phyloP scores from a whole-genome alignment of 2,797 vertebrate genomes.

The Sebastes cheni region DNA sequence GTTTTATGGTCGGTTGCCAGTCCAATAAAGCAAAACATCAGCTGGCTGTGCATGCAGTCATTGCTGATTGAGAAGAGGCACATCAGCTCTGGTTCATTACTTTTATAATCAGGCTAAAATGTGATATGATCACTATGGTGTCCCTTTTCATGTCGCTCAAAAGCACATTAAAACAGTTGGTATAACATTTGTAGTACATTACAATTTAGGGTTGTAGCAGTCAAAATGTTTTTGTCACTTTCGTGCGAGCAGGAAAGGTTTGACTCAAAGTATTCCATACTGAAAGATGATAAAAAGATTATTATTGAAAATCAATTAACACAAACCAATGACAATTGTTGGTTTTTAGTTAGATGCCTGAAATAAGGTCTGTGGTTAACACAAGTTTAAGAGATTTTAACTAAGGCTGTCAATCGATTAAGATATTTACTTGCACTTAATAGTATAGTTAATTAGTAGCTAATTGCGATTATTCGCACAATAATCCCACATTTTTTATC shows the following conservation, averaged over 20 bases:
- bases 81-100: not conserved
- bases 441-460: too few relatives aligned
- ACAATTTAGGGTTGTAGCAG: not conserved
- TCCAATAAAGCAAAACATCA: constrained; percentile 10
- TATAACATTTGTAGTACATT: not conserved
- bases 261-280: not conserved
- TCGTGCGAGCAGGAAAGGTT: not conserved
- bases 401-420: too few relatives aligned
- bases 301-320: too few relatives aligned
- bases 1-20: not conserved
- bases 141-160: not conserved
- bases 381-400: too few relatives aligned
- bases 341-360: too few relatives aligned
- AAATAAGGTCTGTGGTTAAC: too few relatives aligned
- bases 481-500: too few relatives aligned
- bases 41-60: constrained; percentile 15
- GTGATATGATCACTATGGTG: not conserved
- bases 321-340: too few relatives aligned
- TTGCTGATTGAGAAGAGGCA: not conserved
- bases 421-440: too few relatives aligned
- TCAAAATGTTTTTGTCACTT: not conserved
- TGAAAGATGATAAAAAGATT: not conserved
- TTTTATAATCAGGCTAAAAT: not conserved
- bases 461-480: too few relatives aligned
- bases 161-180: not conserved